Evolutionary conservation across 2,888 invertebrate genomes (phyloP), one percentile per base, ranked within the genome.

Genomic region (Lithophane socia): DNA sequence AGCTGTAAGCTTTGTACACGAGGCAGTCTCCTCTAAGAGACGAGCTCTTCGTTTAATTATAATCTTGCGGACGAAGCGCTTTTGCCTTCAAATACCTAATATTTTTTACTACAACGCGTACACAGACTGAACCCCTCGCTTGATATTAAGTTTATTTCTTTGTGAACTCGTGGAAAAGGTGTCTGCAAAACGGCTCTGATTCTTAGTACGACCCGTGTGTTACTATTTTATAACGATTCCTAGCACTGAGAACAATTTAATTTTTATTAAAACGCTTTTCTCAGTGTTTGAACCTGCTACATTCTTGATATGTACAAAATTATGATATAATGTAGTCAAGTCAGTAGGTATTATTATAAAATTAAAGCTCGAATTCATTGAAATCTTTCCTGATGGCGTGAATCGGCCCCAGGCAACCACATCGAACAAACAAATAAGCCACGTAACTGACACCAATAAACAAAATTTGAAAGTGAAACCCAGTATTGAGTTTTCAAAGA

Each of bases 381-480:
- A 69, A 69, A 56, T 75, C 47, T 80, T 68, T 67, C 61, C 49
- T 56, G 64, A 64, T 73, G 54, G 60, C 44, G 52, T 42, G 47
- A 61, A 52, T 64, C 74, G 42, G 63, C 78, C 75, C 67, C 68
- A 24, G 80, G 83, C 77, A 73, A 78, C 68, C 64, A 69, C 71
- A 86, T 82, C 77, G 83, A 83, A 77, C 74, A 75, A 84, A 77
- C 75, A 86, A 86, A 77, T 84, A 75, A 81, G 76, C 75, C 52
- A 70, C 71, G 80, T 82, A 80, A 86, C 76, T 65, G 78, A 85
- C 63, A 82, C 79, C 79, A 70, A 73, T 67, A 73, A 85, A 85
- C 80, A 83, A 85, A 79, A 80, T 75, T 56, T 77, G 68, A 80
- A 86, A 85, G 63, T 77, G 85, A 79, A 85, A 77, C 78, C 75